These are phyloP conservation scores for pig (Sus scrofa) DNA, from an alignment of 2,113 vertebrate species.

Conservation along the genomic window DNA sequence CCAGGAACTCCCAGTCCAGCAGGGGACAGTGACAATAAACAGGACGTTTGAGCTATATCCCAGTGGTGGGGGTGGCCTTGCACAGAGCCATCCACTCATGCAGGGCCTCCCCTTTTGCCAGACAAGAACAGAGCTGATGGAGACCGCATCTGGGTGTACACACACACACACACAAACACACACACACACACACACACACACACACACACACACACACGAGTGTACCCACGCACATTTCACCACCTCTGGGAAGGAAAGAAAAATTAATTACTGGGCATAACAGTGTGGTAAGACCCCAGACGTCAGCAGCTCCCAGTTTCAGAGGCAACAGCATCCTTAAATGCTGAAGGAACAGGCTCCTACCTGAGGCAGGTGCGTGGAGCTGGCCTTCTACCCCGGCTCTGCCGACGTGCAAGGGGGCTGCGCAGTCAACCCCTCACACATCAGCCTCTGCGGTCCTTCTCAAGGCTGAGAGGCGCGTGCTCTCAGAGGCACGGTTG, in stretches of 20 bases:
- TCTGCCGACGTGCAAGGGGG: background rate
- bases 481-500: background rate
- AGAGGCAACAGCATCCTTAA: background rate
- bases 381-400: background rate
- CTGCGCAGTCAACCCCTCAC: fast-evolving
- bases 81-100: background rate
- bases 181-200: too few species aligned
- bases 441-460: background rate
- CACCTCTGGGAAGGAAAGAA: background rate
- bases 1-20: background rate
- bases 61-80: background rate
- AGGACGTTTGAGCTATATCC: background rate
- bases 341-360: fast-evolving
- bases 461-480: background rate
- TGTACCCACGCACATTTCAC: background rate
- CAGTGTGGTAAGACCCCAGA: background rate
- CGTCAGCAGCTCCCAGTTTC: background rate
- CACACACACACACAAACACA: too few species aligned
- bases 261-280: background rate
- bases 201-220: background rate
- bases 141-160: background rate
- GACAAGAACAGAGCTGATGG: background rate
- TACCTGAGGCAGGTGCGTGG: background rate
- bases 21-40: background rate
- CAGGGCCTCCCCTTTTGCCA: background rate